Base-by-base conservation (phyloP, 1,140 invertebrate genomes). In the Contarinia nasturtii region DNA sequence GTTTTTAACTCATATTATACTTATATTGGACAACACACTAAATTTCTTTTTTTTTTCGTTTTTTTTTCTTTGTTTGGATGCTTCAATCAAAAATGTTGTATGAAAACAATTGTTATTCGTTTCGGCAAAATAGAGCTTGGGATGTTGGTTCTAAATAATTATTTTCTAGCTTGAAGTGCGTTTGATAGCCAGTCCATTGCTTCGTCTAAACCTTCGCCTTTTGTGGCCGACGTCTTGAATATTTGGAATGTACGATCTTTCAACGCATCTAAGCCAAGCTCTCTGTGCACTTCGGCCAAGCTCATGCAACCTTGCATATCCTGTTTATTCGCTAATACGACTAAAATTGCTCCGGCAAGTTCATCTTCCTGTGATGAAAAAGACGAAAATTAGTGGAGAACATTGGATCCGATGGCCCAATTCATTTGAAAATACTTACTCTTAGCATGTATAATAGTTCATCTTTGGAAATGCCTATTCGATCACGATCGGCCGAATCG, bases 321-420 rank as follows among this genome's bases (percentile, higher is more conserved):
- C 67, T 99, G 96, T 71, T 99, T 99, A 64, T 99, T 99, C n/a
- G 95, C 95, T 57, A 99, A 68, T 34, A 99, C 91, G 33, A 97
- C 86, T 49, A 98, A 71, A 57, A 96, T 83, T 46, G 93, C 88
- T 54, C 88, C 89, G 57, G 88, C 84, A 57, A 99, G 67, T 64
- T 98, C 96, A 63, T 98, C 95, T 69, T 99, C 96, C 82, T 94
- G 57, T 49, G 58, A 51, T 51, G 43, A n/a, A 18, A 11, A 43
- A 12, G 18, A 18, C n/a, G 18, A 18, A 43, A 50, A 49, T 37
- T 43, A 43, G 18, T 15, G 12, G n/a, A n/a, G n/a, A n/a, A n/a
- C n/a, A n/a, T n/a, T n/a, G n/a, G 14, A 12, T 40, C 14, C 14
- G 12, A 40, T 15, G 37, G 14, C 27, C 27, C 4, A 27, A 27